phyloP scores from a whole-genome alignment of 1,140 invertebrate species.

The Pogonomyrmex californicus region DNA sequence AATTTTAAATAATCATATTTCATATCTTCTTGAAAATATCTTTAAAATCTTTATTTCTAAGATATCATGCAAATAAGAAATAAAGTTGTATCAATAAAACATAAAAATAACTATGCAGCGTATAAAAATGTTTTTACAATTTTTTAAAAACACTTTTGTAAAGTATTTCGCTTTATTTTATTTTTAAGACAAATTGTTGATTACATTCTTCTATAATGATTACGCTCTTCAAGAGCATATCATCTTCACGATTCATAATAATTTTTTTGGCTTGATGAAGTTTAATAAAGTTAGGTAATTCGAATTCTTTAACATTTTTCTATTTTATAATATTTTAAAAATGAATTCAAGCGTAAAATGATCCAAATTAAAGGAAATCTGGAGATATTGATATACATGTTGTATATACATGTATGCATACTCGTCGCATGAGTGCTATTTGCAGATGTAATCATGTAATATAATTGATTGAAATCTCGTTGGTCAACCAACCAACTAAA shows the following conservation, averaged over 20 bases:
- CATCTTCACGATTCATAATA: neutral
- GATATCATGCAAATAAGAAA: neutral
- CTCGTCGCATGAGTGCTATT: neutral
- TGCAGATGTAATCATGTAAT: slow-evolving; percentile 47
- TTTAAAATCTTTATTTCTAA: slow-evolving; percentile 20
- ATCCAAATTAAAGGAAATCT: neutral
- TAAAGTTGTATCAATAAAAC: neutral
- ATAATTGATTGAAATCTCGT: slow-evolving; percentile 49
- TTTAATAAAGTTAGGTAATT: neutral
- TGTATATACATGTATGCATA: neutral
- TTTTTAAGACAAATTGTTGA: neutral
- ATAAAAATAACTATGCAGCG: neutral
- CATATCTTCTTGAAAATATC: neutral
- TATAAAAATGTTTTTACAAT: neutral
- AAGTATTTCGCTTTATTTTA: neutral
- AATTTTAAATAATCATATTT: neutral
- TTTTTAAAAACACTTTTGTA: neutral
- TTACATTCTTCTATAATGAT: neutral
- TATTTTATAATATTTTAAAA: neutral
- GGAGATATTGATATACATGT: slow-evolving; percentile 1
- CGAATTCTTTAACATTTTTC: neutral
- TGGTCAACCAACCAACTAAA: slow-evolving; percentile 26
- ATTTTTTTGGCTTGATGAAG: neutral
- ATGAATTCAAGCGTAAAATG: neutral
- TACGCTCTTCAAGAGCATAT: neutral